phyloP scores from a whole-genome alignment of 2,888 invertebrate genomes.

The Fissipunctia ypsillon region DNA sequence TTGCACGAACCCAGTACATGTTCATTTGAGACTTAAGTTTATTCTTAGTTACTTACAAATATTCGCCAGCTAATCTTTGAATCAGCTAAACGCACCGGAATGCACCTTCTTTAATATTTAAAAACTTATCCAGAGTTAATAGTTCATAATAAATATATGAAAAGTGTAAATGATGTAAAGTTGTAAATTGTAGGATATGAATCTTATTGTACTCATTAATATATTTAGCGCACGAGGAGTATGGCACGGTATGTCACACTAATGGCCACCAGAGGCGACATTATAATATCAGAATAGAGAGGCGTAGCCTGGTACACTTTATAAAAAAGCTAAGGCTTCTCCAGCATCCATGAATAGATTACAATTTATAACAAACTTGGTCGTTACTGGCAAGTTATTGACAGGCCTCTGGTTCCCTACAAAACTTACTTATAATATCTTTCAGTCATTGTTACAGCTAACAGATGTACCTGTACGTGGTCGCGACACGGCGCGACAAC shows the following conservation, averaged over 20 bases:
- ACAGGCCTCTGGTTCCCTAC: slow-evolving; percentile 45
- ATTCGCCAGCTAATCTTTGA: not conserved
- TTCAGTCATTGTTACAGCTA: slow-evolving; percentile 56
- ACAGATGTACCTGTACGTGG: slow-evolving; percentile 43
- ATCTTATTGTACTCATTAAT: not conserved
- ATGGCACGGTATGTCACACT: slow-evolving; percentile 50
- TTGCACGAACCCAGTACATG: slow-evolving; percentile 28
- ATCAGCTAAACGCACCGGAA: slow-evolving; percentile 20
- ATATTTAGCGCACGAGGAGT: slow-evolving; percentile 38
- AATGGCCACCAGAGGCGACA: slow-evolving; percentile 33
- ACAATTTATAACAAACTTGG: slow-evolving; percentile 5
- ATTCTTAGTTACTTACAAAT: slow-evolving; percentile 7
- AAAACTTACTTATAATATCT: slow-evolving; percentile 47
- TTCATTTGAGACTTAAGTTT: slow-evolving; percentile 1
- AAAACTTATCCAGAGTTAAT: slow-evolving; percentile 11
- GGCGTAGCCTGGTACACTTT: not conserved
- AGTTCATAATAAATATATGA: slow-evolving; percentile 13
- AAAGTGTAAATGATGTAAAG: slow-evolving; percentile 13
- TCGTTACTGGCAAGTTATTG: slow-evolving; percentile 6
- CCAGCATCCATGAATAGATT: not conserved
- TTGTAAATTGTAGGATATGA: slow-evolving; percentile 24
- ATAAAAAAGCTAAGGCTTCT: not conserved
- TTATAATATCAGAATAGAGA: not conserved
- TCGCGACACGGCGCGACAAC: slow-evolving; percentile 34
- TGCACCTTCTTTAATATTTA: slow-evolving; percentile 1